phyloP scores from a whole-genome alignment of 2,797 vertebrate species.

The Myotis findleyi region DNA sequence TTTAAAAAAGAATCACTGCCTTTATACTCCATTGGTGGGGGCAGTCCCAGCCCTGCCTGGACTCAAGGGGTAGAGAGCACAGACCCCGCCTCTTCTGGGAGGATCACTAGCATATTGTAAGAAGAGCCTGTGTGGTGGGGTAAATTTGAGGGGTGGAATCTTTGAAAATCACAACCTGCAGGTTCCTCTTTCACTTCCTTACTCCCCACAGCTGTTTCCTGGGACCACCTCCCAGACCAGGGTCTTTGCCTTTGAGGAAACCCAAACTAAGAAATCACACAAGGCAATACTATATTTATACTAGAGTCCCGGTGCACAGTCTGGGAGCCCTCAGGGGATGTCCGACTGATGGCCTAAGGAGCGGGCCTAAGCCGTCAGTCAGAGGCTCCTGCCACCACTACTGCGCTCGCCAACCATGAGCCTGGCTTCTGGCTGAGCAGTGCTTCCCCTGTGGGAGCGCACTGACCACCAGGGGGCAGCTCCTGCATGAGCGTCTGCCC shows the following conservation, averaged over 20 bases:
- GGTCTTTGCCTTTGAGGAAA: not conserved
- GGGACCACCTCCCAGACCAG: not conserved
- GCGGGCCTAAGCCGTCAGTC: no score
- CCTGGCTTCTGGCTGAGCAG: no score
- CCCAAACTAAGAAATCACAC: not conserved
- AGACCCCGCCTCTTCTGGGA: not conserved
- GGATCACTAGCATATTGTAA: not conserved
- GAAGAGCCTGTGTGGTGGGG: not conserved
- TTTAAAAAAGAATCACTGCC: not conserved
- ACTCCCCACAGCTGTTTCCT: not conserved
- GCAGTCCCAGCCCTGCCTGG: not conserved
- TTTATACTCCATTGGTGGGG: not conserved
- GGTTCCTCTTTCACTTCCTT: not conserved
- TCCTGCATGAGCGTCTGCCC: no score
- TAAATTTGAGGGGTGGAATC: no score
- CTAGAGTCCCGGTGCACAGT: no score
- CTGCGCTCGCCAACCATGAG: no score
- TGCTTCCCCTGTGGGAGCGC: no score
- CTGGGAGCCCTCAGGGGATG: no score
- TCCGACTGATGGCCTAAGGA: no score
- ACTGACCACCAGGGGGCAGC: no score
- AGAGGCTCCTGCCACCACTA: no score
- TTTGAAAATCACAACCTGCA: not conserved
- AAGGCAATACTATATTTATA: not conserved
- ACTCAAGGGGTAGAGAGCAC: not conserved